Evolutionary conservation across 92 coral and sea anemone genomes (phyloP).

Genomic region (Paragorgia papillata): DNA sequence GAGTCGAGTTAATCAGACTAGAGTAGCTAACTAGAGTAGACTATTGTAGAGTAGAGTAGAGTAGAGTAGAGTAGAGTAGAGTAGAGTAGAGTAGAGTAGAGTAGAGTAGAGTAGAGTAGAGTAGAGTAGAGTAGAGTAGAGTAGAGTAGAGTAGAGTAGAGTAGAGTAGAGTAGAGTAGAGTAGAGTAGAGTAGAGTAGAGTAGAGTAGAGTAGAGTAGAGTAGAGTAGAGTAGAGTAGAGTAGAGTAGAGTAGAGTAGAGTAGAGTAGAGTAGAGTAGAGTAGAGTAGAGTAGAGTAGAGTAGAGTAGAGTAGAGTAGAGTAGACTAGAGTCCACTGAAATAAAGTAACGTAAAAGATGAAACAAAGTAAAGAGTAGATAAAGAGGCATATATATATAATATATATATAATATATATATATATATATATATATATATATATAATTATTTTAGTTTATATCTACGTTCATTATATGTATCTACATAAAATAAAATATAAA

Average conservation of each 20-base stretch:
- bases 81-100: background rate
- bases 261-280: constrained; percentile 34
- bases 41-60: too few species aligned
- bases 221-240: constrained; percentile 2
- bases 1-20: too few species aligned
- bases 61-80: background rate
- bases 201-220: background rate
- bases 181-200: background rate
- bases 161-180: background rate
- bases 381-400: too few species aligned
- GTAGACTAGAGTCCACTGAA: background rate
- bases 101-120: constrained; percentile 12
- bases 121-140: constrained; percentile 14
- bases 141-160: constrained; percentile 29
- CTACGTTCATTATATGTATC: background rate
- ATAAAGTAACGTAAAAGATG: background rate
- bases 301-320: constrained; percentile 19
- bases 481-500: too few species aligned
- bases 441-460: background rate
- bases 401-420: too few species aligned
- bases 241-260: constrained; percentile 26
- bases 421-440: too few species aligned
- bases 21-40: background rate
- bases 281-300: constrained; percentile 10
- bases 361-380: background rate